Evolutionary conservation across 1,140 invertebrate genomes (phyloP), one percentile per base, ranked within the genome.

Genomic region (Cherax quadricarinatus): DNA sequence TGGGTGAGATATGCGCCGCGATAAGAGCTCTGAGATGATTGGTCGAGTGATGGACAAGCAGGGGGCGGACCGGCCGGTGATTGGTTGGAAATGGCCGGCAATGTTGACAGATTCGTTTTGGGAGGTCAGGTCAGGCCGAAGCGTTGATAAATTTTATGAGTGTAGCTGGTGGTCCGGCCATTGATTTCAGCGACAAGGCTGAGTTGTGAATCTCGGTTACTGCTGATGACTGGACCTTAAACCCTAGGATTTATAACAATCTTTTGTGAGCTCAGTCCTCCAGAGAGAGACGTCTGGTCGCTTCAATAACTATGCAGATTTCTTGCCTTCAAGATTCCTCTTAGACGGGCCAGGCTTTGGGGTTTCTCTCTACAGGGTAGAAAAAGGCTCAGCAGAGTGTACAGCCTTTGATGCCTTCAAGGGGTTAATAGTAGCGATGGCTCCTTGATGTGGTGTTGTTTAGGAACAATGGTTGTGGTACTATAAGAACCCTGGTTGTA

Each of bases 11-110:
- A 86, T 85, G 80, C 49, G 78, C 84, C 78, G 21, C 75, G 92
- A 93, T 93, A 93, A 87, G 88, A 84, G 90, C 92, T 93, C 90
- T 93, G 87, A 90, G 92, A 84, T 90, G 92, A 93, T 93, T 93
- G 92, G 92, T 66, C 84, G 57, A 82, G 87, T 93, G 92, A 93
- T 87, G 82, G 92, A 93, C 92, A 93, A 90, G 92, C 80, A 93
- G 90, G 92, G 88, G 92, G 92, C 92, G 92, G 92, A 75, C 9
- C 75, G 78, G 73, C 10, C 78, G 83, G 92, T 93, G 92, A 93
- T 93, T 93, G 92, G 92, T 93, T 41, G 85, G 88, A 86, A 82
- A 87, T 41, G 84, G 85, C 73, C 80, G 16, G 60, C 79, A 83
- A 93, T 88, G 83, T 90, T 90, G 92, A 93, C 92, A 93, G 92